Evolutionary conservation across 2,797 vertebrate species (phyloP).

Genomic region (Notolepis coatsorum): DNA sequence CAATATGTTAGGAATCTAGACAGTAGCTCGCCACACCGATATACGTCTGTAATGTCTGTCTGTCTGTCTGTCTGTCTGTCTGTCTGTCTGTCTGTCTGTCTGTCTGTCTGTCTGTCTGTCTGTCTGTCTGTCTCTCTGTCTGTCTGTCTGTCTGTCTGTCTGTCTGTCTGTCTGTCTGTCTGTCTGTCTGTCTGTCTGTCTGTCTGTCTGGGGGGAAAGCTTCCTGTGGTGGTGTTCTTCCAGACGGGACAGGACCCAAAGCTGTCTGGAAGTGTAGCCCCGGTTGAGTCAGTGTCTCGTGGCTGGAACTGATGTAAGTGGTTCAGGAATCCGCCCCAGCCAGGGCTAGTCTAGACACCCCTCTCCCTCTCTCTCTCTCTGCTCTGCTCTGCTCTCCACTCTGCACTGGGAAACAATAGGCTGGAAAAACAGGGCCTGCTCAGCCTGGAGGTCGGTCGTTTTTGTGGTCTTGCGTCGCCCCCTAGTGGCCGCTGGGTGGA

Average conservation of each 20-base stretch:
- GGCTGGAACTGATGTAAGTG: constrained; percentile 59
- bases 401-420: background rate
- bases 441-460: too few relatives aligned
- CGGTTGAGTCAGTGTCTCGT: constrained; percentile 62
- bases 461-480: constrained; percentile 13
- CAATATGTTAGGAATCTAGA: constrained; percentile 55
- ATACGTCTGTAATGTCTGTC: too few relatives aligned
- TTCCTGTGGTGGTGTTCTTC: constrained; percentile 52
- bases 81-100: too few relatives aligned
- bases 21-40: constrained; percentile 14
- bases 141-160: too few relatives aligned
- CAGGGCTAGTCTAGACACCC: constrained; percentile 33
- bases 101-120: too few relatives aligned
- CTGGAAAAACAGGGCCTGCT: constrained; percentile 15
- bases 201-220: constrained; percentile 34
- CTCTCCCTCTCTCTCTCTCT: too few relatives aligned
- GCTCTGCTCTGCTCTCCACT: background rate
- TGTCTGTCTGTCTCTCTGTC: too few relatives aligned
- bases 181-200: background rate
- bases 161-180: background rate
- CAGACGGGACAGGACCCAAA: constrained; percentile 54
- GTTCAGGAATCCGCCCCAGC: constrained; percentile 56
- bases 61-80: too few relatives aligned
- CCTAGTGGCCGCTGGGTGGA: constrained; percentile 14
- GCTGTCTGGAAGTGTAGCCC: constrained; percentile 44